Evolutionary conservation across 1,140 invertebrate species (phyloP), one percentile per base, ranked within the genome.

Genomic region (Drosophila mauritiana): DNA sequence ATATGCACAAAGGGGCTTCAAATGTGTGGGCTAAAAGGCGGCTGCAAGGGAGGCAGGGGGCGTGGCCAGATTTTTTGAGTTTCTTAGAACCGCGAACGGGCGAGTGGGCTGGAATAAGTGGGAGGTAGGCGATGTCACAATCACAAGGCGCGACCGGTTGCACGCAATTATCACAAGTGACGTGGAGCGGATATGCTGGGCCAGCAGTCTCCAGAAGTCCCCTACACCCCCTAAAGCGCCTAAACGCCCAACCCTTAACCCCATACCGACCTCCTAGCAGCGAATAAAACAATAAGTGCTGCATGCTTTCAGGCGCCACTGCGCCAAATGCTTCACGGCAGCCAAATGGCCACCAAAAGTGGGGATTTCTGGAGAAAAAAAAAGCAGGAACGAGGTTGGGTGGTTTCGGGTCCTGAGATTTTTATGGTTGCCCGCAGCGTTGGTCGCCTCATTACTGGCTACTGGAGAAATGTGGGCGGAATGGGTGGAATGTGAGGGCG

Each of bases 111-210:
- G 31, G 31, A 31, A 31, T 31, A 10, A 3, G 31, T 31, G 64
- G 31, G 69, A 8, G 1, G 49, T 4, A 17, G 12, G 8, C 55
- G 69, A 77, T 75, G 73, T 75, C 73, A 75, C 73, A 75, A 75
- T 76, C 73, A 76, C 48, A 76, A 76, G 73, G 73, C 72, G 75
- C 75, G 72, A 83, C 73, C 80, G 79, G 79, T 67, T 88, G 84
- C 84, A 88, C 84, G 84, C 84, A 88, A 88, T 88, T 88, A 88
- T 88, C 84, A 83, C 84, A 88, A 88, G 84, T 88, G 84, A 88
- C 84, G 84, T 88, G 84, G 84, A 83, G 84, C 83, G 83, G 83
- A 88, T 88, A 89, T 88, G 84, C 79, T 88, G 84, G 72, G 58
- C 73, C 57, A 73, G 64, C 64, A 67, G 58, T 67, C 63, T 67